phyloP scores from a whole-genome alignment of 2,888 invertebrate species.

The Augiades crinisus region DNA sequence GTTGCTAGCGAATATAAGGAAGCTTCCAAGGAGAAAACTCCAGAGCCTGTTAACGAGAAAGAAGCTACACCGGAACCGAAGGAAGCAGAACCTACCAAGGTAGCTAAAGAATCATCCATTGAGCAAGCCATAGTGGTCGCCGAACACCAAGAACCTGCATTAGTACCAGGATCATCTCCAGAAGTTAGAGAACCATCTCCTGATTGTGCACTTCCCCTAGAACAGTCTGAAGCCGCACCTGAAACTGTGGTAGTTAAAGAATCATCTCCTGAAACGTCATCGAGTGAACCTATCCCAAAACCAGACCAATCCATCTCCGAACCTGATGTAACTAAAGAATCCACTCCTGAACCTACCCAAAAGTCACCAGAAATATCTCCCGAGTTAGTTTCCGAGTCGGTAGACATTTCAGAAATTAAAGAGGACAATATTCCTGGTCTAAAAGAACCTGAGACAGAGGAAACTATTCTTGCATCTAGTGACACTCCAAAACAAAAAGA shows the following conservation, averaged over 20 bases:
- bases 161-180: constrained; percentile 25
- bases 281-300: neutral
- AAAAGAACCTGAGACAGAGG: no score
- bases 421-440: no score
- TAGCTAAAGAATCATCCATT: constrained; percentile 28
- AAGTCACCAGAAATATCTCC: neutral
- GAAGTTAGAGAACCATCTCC: constrained; percentile 20
- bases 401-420: neutral
- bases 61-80: constrained; percentile 27
- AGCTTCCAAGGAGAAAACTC: constrained; percentile 43
- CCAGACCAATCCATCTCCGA: neutral
- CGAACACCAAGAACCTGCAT: constrained; percentile 33
- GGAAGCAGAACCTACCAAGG: constrained; percentile 35
- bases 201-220: neutral
- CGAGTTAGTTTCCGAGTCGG: neutral
- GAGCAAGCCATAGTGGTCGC: constrained; percentile 31
- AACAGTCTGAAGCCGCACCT: constrained; percentile 6
- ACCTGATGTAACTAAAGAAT: neutral
- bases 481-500: constrained; percentile 35
- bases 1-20: constrained; percentile 65
- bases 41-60: constrained; percentile 39
- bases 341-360: neutral
- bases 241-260: constrained; percentile 13
- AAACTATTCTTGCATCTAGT: no score
- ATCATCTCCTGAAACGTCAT: neutral